phyloP scores from a whole-genome alignment of 2,113 vertebrate genomes.

The Leucosticte australis region DNA sequence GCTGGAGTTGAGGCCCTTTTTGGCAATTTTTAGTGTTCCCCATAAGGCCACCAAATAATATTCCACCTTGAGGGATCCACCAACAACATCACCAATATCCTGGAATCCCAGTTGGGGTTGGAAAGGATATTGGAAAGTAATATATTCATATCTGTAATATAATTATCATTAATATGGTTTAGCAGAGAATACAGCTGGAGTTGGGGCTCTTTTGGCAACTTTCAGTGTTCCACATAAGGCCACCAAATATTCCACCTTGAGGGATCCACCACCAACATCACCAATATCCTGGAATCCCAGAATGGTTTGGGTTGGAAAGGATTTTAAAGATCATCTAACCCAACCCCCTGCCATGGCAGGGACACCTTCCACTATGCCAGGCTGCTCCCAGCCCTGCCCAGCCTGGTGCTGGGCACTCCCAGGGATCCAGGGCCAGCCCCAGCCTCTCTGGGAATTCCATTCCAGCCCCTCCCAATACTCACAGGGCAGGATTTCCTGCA shows the following conservation, averaged over 20 bases:
- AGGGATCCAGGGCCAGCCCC: neutral
- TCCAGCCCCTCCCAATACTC: neutral
- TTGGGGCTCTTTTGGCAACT: neutral
- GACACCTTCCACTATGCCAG: neutral
- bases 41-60: neutral
- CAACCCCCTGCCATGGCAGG: neutral
- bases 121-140: too few species aligned
- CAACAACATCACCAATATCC: neutral
- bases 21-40: neutral
- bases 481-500: fast-evolving
- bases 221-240: neutral
- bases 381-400: fast-evolving
- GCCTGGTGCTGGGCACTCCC: fast-evolving
- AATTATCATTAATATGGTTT: neutral
- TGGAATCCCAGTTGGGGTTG: fast-evolving
- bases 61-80: neutral
- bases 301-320: neutral
- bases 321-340: neutral
- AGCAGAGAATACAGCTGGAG: neutral
- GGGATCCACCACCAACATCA: neutral
- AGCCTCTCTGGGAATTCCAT: neutral
- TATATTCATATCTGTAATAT: too few species aligned
- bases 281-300: neutral
- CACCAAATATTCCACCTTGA: neutral
- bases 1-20: neutral